These are phyloP conservation scores for Tiaroga cobitis DNA, from an alignment of 2,797 vertebrate species.

Conservation along the genomic window DNA sequence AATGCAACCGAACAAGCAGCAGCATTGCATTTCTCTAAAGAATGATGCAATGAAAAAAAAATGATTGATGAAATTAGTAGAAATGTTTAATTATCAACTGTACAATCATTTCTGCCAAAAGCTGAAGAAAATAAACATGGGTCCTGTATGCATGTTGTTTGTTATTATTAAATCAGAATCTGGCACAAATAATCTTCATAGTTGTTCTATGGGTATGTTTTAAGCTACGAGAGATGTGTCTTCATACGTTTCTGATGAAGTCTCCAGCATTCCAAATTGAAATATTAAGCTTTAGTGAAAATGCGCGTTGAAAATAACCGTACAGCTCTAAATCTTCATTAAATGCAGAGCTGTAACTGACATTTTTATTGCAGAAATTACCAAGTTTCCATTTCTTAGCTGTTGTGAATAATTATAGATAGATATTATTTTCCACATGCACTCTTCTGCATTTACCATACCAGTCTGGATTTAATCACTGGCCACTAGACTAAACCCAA, in stretches of 20 bases:
- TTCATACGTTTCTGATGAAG: conserved; percentile 15
- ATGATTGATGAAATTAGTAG: background rate
- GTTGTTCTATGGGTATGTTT: background rate
- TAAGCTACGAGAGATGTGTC: background rate
- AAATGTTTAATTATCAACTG: background rate
- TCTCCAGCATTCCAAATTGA: conserved; percentile 4
- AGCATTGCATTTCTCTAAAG: background rate
- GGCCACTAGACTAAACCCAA: conserved; percentile 79
- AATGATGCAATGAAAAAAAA: background rate
- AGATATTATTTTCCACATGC: conserved; percentile 66
- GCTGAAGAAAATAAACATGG: conserved; percentile 40
- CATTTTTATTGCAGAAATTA: conserved; percentile 72
- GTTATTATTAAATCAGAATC: conserved; percentile 39
- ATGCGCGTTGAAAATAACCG: conserved; percentile 54
- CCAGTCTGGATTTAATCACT: conserved; percentile 80
- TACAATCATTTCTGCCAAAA: conserved; percentile 31
- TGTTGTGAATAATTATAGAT: conserved; percentile 72
- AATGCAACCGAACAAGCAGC: background rate
- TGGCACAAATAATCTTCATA: background rate
- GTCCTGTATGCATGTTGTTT: conserved; percentile 8
- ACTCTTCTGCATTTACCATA: conserved; percentile 66
- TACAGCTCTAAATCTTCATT: conserved; percentile 70
- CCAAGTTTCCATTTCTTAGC: conserved; percentile 76
- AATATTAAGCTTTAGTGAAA: conserved; percentile 37
- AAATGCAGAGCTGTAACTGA: conserved; percentile 69